Base-by-base conservation (phyloP, 2,888 invertebrate species). In the Cenopis cana region DNA sequence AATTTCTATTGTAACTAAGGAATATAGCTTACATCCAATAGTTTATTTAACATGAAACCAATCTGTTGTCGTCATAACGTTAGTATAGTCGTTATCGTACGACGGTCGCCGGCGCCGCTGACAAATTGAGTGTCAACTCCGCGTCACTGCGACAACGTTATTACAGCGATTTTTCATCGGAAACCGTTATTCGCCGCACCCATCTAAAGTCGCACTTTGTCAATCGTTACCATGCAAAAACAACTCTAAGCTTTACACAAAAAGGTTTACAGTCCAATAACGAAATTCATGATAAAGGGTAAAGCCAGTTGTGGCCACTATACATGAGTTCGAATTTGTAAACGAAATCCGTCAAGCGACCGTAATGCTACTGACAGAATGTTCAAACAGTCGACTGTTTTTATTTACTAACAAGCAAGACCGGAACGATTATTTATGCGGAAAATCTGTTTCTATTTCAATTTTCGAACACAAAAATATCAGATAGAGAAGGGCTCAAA, bases 41-140 rank as follows among this genome's bases (percentile, higher is more conserved):
- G 62, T 62, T 36, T 62, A 36, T 62, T 46, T 24, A 60, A 68
- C 52, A 24, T 24, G 10, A 20, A 36, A 36, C 41, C 50, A 52
- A 54, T 20, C 41, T 55, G 29, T 56, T 57, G 24, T 52, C 14
- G 38, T 24, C 56, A 64, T 57, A 52, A 52, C 57, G 52, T 75
- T 74, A 76, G 78, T 79, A 77, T 75, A 77, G 74, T 78, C 77
- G 79, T 81, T 78, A 78, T 73, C 57, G 49, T 74, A 68, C 69
- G 50, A 59, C 67, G 56, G 66, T 54, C 72, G 68, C 69, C 67
- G 72, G 65, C 73, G 76, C 73, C 82, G 76, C 73, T 79, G 82
- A 85, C 82, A 89, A 89, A 90, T 89, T 87, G 85, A 81, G 84
- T 89, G 89, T 89, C 89, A 85, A 77, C 79, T 76, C 78, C 73